Evolutionary conservation across 2,797 vertebrate species (phyloP).

Genomic region (Pseudochirops corinnae): DNA sequence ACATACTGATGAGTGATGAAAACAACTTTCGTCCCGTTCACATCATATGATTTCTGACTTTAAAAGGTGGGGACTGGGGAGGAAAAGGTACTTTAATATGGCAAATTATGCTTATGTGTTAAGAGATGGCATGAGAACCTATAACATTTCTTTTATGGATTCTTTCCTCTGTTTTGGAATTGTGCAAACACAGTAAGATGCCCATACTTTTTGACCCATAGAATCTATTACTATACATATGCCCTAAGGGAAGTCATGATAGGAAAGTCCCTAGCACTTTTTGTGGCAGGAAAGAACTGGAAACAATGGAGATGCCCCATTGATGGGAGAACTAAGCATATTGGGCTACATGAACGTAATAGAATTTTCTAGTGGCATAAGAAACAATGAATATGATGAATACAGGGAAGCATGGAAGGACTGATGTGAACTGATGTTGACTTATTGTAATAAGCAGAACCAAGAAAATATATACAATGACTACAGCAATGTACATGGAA

Average conservation of each 20-base stretch:
- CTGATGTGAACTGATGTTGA: not conserved
- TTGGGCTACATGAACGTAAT: not conserved
- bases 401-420: not conserved
- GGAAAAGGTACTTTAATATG: not conserved
- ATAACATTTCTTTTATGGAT: conserved; percentile 62
- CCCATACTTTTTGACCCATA: not conserved
- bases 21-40: not conserved
- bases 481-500: not conserved
- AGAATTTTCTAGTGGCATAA: not conserved
- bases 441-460: not conserved
- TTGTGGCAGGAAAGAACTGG: not conserved
- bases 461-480: not conserved
- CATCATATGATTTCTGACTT: conserved; percentile 21
- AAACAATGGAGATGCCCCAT: not conserved
- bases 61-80: not conserved
- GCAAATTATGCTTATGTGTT: not conserved
- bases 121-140: too few species aligned
- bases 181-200: not conserved
- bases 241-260: not conserved
- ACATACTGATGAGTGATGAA: conserved; percentile 11
- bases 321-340: not conserved
- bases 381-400: not conserved
- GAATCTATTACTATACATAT: not conserved
- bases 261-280: not conserved
- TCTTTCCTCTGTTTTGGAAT: conserved; percentile 10